Evolutionary conservation across 2,113 vertebrate genomes (phyloP), one percentile per base, ranked within the genome.

Genomic region (Tenebrosternarchus preto): DNA sequence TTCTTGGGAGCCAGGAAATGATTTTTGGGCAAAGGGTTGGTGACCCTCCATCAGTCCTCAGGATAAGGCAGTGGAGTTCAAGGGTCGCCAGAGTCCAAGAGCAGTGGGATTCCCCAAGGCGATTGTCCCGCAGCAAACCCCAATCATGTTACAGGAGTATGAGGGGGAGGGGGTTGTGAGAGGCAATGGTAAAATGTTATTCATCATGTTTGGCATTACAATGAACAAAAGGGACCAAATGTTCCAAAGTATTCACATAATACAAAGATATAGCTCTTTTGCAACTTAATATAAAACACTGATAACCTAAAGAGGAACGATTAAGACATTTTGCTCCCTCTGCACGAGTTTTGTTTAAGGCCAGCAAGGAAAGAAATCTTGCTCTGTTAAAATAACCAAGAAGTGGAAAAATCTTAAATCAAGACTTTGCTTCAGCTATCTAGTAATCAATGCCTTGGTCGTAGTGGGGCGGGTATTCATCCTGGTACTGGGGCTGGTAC

Each of bases 401-500:
- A 22, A n/a, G 9, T 1, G 1, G 11, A 20, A n/a, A 17, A 3
- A 8, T 46, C 57, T 61, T 27, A n/a, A 59, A 68, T 17, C 53
- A 69, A 70, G 55, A 79, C 33, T 15, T n/a, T 22, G 56, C 22
- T 46, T 56, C 17, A 46, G 50, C 27, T 12, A 53, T 8, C 63
- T 85, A 85, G 43, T 85, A 80, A 76, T 85, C 80, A 24, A 80
- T 76, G 4, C 80, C 80, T 3, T 80, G 77, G 80, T 85, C 77
- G 5, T 80, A 85, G 8, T 73, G 76, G 36, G 27, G 53, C 56
- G 43, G 93, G 82, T 94, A 94, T 83, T 95, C 94, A 0, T 92
- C 92, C 83, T 95, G 81, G 83, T 95, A 95, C 83, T 95, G 94
- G 74, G 95, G 94, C 11, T 89, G 92, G 90, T 95, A 95, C 84